Evolutionary conservation across 2,888 invertebrate species (phyloP), one percentile per base, ranked within the genome.

Genomic region (Sinohyriopsis cumingii): DNA sequence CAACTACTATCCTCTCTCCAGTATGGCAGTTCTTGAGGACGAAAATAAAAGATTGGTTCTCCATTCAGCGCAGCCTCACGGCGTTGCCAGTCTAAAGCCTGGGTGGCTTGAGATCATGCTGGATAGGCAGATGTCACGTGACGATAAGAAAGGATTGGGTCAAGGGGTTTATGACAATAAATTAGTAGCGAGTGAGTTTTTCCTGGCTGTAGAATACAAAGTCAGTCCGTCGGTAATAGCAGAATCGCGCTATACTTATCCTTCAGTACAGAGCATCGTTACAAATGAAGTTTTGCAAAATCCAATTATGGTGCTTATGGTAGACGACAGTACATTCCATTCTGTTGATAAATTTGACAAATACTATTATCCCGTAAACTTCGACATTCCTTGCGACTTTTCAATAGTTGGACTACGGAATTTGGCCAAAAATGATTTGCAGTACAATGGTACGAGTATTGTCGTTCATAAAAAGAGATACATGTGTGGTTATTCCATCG

Each of bases 51-150:
- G 89, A 55, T 63, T 90, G 57, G 84, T 86, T 0, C 63, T 90
- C 19, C 81, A 88, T 53, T 65, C 85, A 12, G 86, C 77, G 15
- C 89, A 90, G 73, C 83, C 90, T n/a, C 87, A 87, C 56, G 90
- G 89, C 0, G 86, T 83, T 19, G 83, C 86, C n/a, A 81, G 84
- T 66, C 76, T 87, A 22, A 73, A 81, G 55, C 66, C 73, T 7
- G 89, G 89, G 1, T 78, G 77, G 71, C 56, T 90, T 22, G 90
- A 90, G 72, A 82, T 88, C 15, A 89, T 89, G 89, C 74, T 90
- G 22, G 89, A 89, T 67, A 71, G 89, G 22, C 79, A 83, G 33
- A 76, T 87, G 25, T 63, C 75, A 5, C 82, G 84, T 64, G 88
- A 89, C 64, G 89, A 89, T 71, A 79, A 81, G 25, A 76, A 87